Conservation (phyloP, 2,888 invertebrate genomes). For the Gastracanthus pulcherrimus region DNA sequence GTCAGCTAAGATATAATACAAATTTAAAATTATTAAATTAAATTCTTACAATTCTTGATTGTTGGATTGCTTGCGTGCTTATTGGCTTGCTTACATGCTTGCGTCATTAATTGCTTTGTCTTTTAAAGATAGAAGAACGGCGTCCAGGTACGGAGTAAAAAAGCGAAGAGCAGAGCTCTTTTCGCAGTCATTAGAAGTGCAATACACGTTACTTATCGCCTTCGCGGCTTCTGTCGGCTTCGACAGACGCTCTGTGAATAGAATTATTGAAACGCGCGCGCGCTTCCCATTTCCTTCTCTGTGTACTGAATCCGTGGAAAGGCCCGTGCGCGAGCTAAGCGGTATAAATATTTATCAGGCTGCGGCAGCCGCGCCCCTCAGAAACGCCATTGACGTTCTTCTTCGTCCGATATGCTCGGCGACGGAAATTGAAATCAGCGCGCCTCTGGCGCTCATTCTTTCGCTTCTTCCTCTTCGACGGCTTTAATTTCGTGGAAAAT, state of each 20-base stretch:
- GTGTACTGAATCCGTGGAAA: not conserved
- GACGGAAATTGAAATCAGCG: constrained; percentile 26
- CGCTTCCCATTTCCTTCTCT: not conserved
- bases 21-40: too few relatives aligned
- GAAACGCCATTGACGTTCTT: not conserved
- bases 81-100: too few relatives aligned
- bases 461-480: not conserved
- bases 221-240: not conserved
- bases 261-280: too few relatives aligned
- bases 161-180: not conserved
- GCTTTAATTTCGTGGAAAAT: constrained; percentile 31
- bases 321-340: too few relatives aligned
- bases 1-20: too few relatives aligned
- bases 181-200: constrained; percentile 28
- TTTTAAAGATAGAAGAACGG: not conserved
- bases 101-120: too few relatives aligned
- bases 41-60: too few relatives aligned
- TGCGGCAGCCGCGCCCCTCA: not conserved
- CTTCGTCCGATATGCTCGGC: not conserved
- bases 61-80: too few relatives aligned
- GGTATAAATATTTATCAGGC: constrained; percentile 41
- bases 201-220: constrained; percentile 38
- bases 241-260: constrained; percentile 16
- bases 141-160: not conserved
- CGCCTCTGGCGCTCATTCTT: not conserved